phyloP scores from a whole-genome alignment of 2,888 invertebrate genomes.

The Glyphotaelius pellucidus region DNA sequence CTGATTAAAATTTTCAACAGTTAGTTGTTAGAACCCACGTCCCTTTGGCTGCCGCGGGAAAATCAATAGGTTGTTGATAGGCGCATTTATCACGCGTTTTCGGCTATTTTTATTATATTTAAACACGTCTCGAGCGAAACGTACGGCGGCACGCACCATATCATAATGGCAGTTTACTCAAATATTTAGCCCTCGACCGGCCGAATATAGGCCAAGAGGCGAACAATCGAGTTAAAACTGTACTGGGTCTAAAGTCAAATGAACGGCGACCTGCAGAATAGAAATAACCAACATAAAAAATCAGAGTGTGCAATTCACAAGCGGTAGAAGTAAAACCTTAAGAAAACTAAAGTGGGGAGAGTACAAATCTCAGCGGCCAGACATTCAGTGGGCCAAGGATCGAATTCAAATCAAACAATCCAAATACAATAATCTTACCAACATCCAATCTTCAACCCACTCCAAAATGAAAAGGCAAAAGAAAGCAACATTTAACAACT shows the following conservation, averaged over 20 bases:
- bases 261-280: neutral
- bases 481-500: too few species aligned
- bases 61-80: conserved; percentile 36
- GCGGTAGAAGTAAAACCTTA: too few species aligned
- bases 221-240: neutral
- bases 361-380: too few species aligned
- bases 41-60: neutral
- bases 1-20: neutral
- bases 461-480: too few species aligned
- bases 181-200: conserved; percentile 1
- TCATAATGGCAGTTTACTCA: conserved; percentile 20
- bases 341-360: too few species aligned
- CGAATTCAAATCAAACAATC: too few species aligned
- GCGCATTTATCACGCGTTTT: conserved; percentile 30
- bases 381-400: too few species aligned
- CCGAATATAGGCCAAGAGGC: conserved; percentile 19
- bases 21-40: neutral
- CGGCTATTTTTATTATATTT: conserved; percentile 41
- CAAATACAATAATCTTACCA: too few species aligned
- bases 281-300: neutral
- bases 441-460: too few species aligned
- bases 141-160: conserved; percentile 34
- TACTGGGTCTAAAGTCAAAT: neutral
- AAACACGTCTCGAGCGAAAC: conserved; percentile 38
- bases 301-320: too few species aligned